These are phyloP conservation scores for Myotis pilosus DNA, from an alignment of 2,797 vertebrate species.

Conservation along the genomic window DNA sequence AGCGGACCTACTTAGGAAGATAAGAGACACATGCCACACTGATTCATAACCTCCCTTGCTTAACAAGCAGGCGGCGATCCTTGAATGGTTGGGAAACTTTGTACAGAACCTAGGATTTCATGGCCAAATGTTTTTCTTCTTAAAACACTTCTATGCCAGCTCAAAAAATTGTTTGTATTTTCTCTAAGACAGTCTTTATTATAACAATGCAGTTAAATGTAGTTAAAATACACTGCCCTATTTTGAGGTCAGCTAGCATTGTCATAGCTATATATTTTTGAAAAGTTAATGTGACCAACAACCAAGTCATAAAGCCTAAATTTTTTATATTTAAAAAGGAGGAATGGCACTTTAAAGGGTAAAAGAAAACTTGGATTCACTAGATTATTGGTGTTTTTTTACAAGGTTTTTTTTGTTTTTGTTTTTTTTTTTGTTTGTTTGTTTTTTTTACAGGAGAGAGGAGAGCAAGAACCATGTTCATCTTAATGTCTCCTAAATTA, in stretches of 20 bases:
- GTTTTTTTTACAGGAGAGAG: background rate
- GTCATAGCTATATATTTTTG: background rate
- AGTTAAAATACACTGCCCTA: background rate
- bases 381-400: background rate
- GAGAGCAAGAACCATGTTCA: background rate
- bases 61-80: background rate
- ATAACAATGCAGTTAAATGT: background rate
- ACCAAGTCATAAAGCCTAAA: background rate
- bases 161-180: background rate
- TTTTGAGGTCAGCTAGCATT: background rate
- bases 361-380: background rate
- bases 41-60: background rate
- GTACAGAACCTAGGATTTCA: background rate
- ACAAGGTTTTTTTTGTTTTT: background rate
- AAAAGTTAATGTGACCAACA: background rate
- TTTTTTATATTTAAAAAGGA: background rate
- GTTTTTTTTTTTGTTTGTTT: background rate
- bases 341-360: background rate
- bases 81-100: background rate
- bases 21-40: background rate
- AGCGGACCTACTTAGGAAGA: background rate
- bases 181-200: conserved; percentile 9
- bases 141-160: background rate
- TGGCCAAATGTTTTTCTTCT: conserved; percentile 5
- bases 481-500: conserved; percentile 39